phyloP scores from a whole-genome alignment of 2,888 invertebrate genomes.

The Chaetogeoica ovagalla region DNA sequence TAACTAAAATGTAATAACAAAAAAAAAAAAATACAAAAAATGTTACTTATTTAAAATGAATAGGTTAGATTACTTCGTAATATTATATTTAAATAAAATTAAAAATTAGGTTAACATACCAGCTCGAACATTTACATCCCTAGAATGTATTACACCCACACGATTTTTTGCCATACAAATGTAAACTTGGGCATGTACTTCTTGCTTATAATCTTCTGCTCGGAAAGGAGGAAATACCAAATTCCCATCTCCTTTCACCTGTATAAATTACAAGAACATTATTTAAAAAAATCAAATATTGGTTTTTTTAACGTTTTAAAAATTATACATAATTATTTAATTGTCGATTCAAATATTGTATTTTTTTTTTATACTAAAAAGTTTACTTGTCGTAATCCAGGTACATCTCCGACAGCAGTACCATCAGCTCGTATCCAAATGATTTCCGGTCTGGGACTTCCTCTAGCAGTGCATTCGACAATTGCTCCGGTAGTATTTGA shows the following conservation, averaged over 20 bases:
- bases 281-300: not conserved
- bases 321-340: not conserved
- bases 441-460: constrained; percentile 86
- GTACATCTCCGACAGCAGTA: constrained; percentile 86
- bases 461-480: constrained; percentile 88
- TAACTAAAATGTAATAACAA: no score
- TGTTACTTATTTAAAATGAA: no score
- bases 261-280: constrained; percentile 56
- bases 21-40: no score
- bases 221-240: constrained; percentile 92
- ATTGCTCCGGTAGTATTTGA: constrained; percentile 92
- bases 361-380: not conserved
- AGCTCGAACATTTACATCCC: constrained; percentile 91
- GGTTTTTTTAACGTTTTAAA: not conserved
- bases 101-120: constrained; percentile 68
- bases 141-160: constrained; percentile 86
- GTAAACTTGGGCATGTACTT: constrained; percentile 92
- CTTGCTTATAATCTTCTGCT: constrained; percentile 89
- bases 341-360: not conserved
- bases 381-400: constrained; percentile 78
- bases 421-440: constrained; percentile 93
- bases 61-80: not conserved
- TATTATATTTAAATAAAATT: not conserved
- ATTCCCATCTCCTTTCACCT: constrained; percentile 88
- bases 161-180: constrained; percentile 87